A percentile compares a stretch with the other conserved stretches of the same genome.
These are phyloP conservation scores for Trichomycterus rosablanca DNA, from an alignment of 2,113 vertebrate genomes.

Conservation along the genomic window DNA sequence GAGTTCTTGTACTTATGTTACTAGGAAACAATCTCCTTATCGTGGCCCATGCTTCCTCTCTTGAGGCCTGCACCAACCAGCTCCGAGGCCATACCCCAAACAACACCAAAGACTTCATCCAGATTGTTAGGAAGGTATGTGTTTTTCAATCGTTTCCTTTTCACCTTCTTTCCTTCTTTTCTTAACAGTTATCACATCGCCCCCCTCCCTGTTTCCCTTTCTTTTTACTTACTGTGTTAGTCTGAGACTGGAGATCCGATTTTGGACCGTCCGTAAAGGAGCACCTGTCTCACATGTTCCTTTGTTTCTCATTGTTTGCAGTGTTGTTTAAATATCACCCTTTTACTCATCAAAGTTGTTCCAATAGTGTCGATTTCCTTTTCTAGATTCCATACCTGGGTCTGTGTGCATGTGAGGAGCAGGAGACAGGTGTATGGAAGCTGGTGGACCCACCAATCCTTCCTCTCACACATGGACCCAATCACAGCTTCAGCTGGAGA, in stretches of 20 bases:
- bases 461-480: slow-evolving; percentile 94
- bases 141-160: background rate
- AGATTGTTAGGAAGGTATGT: slow-evolving; percentile 95
- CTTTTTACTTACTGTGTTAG: no score
- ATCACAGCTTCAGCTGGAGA: slow-evolving; percentile 98
- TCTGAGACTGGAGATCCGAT: no score
- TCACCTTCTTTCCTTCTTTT: background rate
- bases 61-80: slow-evolving; percentile 95
- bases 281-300: no score
- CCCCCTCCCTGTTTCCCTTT: slow-evolving; percentile 6
- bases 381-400: slow-evolving; percentile 93
- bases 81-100: slow-evolving; percentile 88
- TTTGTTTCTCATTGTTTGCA: no score
- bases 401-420: slow-evolving; percentile 90
- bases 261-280: no score
- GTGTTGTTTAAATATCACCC: no score
- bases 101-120: slow-evolving; percentile 96
- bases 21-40: slow-evolving; percentile 90
- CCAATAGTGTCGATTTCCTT: background rate
- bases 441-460: slow-evolving; percentile 89
- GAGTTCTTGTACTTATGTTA: slow-evolving; percentile 11
- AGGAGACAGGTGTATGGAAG: slow-evolving; percentile 93
- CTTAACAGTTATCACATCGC: slow-evolving; percentile 9
- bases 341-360: no score
- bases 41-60: slow-evolving; percentile 92